These are phyloP conservation scores for Hemistola chrysoprasaria DNA, from an alignment of 2,888 invertebrate genomes.

Conservation along the genomic window DNA sequence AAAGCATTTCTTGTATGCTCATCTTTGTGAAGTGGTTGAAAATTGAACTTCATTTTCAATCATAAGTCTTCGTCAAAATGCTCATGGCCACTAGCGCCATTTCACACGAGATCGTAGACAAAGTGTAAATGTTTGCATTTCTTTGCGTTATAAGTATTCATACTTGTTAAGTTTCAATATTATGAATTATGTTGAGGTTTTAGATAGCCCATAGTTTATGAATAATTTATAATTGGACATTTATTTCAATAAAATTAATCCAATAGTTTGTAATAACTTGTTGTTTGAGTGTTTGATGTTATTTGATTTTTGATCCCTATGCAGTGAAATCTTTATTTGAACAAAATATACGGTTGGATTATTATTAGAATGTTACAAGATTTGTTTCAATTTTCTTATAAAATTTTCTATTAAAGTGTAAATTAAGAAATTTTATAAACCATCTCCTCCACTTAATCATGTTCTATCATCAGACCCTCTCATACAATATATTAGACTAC, in stretches of 20 bases:
- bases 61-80: too few species aligned
- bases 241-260: conserved; percentile 18
- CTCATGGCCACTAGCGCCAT: too few species aligned
- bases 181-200: conserved; percentile 2
- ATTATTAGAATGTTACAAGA: conserved; percentile 4
- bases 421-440: too few species aligned
- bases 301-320: conserved; percentile 30
- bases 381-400: conserved; percentile 7
- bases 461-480: too few species aligned
- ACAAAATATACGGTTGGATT: conserved; percentile 49
- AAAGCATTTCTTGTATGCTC: too few species aligned
- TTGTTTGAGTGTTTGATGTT: conserved; percentile 41
- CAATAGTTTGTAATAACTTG: conserved; percentile 35
- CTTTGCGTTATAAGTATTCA: conserved; percentile 1
- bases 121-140: too few species aligned
- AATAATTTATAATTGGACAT: too few species aligned
- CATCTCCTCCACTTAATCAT: too few species aligned
- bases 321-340: conserved; percentile 50
- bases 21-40: too few species aligned
- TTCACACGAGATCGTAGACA: too few species aligned
- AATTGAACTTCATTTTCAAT: conserved; percentile 5
- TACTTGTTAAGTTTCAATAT: conserved; percentile 8
- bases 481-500: too few species aligned
- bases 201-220: conserved; percentile 4
- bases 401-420: too few species aligned